phyloP scores from a whole-genome alignment of 2,888 invertebrate genomes.

The Dyspetes luteomarginatus region DNA sequence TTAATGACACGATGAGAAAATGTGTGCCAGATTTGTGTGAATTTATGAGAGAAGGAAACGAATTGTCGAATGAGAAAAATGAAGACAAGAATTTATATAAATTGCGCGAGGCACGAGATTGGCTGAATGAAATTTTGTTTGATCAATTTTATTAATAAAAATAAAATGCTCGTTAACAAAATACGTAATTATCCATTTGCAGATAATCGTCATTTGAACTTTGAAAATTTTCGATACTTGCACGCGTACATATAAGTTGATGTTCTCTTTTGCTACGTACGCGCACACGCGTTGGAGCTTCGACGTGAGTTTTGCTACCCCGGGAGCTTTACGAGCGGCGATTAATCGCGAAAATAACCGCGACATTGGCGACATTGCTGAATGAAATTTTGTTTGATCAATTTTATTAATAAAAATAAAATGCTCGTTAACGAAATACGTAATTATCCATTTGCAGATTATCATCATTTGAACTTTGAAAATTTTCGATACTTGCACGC shows the following conservation, averaged over 20 bases:
- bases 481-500: neutral
- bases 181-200: too few species aligned
- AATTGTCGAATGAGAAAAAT: neutral
- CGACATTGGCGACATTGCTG: too few species aligned
- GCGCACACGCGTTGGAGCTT: constrained; percentile 21
- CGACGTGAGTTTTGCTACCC: constrained; percentile 53
- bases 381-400: too few species aligned
- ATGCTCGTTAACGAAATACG: too few species aligned
- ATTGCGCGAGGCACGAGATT: too few species aligned
- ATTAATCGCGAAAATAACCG: constrained; percentile 81
- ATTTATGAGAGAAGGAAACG: neutral
- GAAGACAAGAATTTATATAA: too few species aligned
- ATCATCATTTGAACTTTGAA: constrained; percentile 10
- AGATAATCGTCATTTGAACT: constrained; percentile 6
- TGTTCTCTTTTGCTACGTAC: constrained; percentile 29
- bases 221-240: neutral
- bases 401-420: too few species aligned
- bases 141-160: too few species aligned
- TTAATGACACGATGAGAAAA: neutral
- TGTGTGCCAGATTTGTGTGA: too few species aligned
- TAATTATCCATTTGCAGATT: neutral
- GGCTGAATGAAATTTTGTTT: too few species aligned
- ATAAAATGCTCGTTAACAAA: too few species aligned
- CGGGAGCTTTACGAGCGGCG: constrained; percentile 67
- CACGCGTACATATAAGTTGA: too few species aligned